phyloP scores from a whole-genome alignment of 2,797 vertebrate species.

The Oreortyx pictus region DNA sequence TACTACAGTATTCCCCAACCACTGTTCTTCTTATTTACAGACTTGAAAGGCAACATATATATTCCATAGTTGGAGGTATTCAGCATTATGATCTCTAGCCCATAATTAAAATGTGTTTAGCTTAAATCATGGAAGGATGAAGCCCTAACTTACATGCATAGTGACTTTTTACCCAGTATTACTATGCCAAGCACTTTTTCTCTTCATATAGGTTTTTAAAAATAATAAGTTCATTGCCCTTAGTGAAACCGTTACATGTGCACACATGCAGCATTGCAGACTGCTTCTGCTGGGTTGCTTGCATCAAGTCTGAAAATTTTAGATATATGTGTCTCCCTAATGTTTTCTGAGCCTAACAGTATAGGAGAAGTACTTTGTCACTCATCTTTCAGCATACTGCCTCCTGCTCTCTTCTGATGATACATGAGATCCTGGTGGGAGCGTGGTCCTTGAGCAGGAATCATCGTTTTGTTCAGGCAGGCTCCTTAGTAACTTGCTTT shows the following conservation, averaged over 20 bases:
- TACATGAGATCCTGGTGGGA: neutral
- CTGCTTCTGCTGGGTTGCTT: neutral
- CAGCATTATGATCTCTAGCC: neutral
- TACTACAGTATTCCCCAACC: neutral
- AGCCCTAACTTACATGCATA: no score
- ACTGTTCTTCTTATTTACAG: neutral
- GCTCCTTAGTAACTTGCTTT: neutral
- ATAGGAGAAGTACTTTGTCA: neutral
- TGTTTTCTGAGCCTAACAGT: neutral
- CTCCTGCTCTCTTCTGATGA: neutral
- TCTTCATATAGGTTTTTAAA: accelerated
- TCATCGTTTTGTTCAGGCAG: neutral
- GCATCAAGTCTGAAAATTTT: neutral
- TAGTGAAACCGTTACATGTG: neutral
- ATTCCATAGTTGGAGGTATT: neutral
- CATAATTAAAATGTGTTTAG: neutral
- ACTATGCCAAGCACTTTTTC: neutral
- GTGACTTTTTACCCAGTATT: neutral
- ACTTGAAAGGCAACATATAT: neutral
- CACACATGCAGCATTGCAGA: neutral
- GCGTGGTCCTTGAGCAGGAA: neutral
- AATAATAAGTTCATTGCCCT: neutral
- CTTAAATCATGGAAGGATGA: neutral
- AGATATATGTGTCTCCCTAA: neutral
- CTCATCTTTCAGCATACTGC: neutral